Evolutionary conservation across 2,113 vertebrate species (phyloP), one percentile per base, ranked within the genome.

Genomic region (Collichthys lucidus): DNA sequence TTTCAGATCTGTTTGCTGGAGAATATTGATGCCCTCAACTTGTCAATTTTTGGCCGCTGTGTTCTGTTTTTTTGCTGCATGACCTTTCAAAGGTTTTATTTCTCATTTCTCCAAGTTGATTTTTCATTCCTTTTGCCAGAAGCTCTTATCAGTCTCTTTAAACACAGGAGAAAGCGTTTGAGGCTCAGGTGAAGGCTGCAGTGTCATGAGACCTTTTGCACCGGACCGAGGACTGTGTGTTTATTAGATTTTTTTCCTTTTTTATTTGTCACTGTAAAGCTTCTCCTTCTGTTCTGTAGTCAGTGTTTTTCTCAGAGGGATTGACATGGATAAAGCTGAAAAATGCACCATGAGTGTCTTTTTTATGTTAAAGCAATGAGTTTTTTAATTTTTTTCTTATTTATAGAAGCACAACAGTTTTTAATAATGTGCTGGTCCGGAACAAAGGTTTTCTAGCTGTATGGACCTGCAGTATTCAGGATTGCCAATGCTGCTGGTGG

Each of bases 321-420:
- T 31, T 82, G 79, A 63, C 46, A 74, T 78, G 84, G 75, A 87
- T 89, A 67, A 84, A 7, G 26, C 57, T 82, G n/a, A 80, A 81
- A 61, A 67, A 50, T 53, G 15, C 81, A 73, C 75, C 57, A 35
- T 0, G 26, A 47, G 40, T 72, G n/a, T 40, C 22, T 64, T 77
- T 69, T 49, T 55, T 7, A 49, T 67, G 75, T 73, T 75, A 11
- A 29, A 70, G 42, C 68, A 22, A 7, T 19, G 11, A 49, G 0
- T 24, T 71, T n/a, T 15, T 80, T 47, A n/a, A n/a, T n/a, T 31
- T 31, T 31, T 31, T 31, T 24, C 11, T 80, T 47, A 76, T n/a
- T 11, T 40, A 20, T 17, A 50, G 4, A 64, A 64, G 14, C 53
- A 42, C 42, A 82, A 63, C 42, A 17, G 29, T 50, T 85, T 82